Base-by-base conservation (phyloP, 2,113 vertebrate species). In the Alosa alosa region DNA sequence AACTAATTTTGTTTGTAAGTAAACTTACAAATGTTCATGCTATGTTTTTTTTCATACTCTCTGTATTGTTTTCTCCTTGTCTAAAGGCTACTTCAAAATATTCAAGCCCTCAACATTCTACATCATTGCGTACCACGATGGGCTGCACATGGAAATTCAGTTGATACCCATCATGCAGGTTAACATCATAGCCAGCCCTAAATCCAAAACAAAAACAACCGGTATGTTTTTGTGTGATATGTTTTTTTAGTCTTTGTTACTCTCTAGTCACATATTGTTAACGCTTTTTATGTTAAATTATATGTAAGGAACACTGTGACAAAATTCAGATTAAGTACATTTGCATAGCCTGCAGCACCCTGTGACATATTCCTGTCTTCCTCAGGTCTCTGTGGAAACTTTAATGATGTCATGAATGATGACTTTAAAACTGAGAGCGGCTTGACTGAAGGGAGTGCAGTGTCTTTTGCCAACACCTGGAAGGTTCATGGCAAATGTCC, bases 341-440 rank as follows among this genome's bases (percentile, higher is more conserved):
- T 49, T 5, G 78, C 31, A 83, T 18, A 72, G 68, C 9, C 39
- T 6, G 87, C 4, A 41, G 0, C 6, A n/a, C 60, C n/a, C 17
- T 64, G 13, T 39, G 9, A 15, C 36, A 31, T 44, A 25, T 83
- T 15, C 4, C 31, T 31, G 31, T 31, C 60, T 82, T 41, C 78
- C 85, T 57, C 52, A 99, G 97, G 97, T 84, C 96, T 99, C 55
- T 99, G 97, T 84, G 97, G 97, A 88, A 95, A 98, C 88, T 99
- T 97, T 92, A 97, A 98, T 88, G 90, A 93, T 5, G 57, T 95
- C 15, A 95, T 96, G 87, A 86, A 86, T 0, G 96, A 98, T 41
- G 97, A 97, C 87, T 96, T 97, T 90, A 95, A 84, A 89, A 93
- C 93, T 18, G 87, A 88, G n/a, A 94, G 89, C 64, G 96, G 97